Percentiles rank a stretch among this genome's conserved stretches.
Evolutionary conservation across 64 coral and sea anemone species (phyloP).

Genomic region (Montipora cactus): DNA sequence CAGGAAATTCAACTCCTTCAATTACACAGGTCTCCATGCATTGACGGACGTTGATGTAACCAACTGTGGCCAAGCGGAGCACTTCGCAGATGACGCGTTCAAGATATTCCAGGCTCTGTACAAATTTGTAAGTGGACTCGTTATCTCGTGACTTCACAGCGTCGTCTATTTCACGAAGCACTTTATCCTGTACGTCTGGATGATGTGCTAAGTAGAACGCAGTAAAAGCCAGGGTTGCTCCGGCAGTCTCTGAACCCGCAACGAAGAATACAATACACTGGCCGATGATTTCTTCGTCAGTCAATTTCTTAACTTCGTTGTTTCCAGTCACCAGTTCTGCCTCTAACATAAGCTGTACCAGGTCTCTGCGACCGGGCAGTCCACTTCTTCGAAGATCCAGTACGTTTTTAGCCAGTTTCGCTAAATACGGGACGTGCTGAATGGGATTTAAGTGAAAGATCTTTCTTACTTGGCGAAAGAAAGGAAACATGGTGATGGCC

Average conservation of each 20-base stretch:
- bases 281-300: conserved; percentile 43
- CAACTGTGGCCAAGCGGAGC: conserved; percentile 10
- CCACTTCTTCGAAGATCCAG: conserved; percentile 2
- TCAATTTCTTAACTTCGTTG: background rate
- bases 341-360: conserved; percentile 50
- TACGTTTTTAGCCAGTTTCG: background rate
- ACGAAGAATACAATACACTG: conserved; percentile 48
- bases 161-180: conserved; percentile 40
- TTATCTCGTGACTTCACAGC: background rate
- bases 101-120: conserved; percentile 46
- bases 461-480: conserved; percentile 18
- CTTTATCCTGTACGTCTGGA: conserved; percentile 33
- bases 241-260: conserved; percentile 42
- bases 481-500: background rate
- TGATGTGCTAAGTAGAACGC: conserved; percentile 45
- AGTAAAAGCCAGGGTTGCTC: conserved; percentile 7
- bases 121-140: conserved; percentile 3
- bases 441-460: conserved; percentile 4
- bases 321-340: background rate
- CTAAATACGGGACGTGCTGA: conserved; percentile 17
- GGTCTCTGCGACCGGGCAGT: background rate
- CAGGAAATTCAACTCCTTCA: conserved; percentile 52
- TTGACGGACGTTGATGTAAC: conserved; percentile 11
- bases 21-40: conserved; percentile 53
- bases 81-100: conserved; percentile 42